Percentiles rank a stretch among this genome's conserved stretches.
These are phyloP conservation scores for Poecile atricapillus DNA, from an alignment of 2,113 vertebrate species.

Conservation along the genomic window DNA sequence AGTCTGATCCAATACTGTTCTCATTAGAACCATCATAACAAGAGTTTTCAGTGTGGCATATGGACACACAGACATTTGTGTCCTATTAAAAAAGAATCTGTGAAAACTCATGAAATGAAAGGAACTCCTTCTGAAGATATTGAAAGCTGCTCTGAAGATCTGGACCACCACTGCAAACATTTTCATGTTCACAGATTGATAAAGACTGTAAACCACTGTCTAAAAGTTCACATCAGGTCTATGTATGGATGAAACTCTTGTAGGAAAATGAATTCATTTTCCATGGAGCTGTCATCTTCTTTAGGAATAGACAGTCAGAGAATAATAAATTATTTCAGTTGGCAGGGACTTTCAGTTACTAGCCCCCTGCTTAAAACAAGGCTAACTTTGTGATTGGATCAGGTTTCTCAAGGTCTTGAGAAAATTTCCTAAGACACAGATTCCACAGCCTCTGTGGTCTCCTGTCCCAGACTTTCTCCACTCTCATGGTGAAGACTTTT, in stretches of 20 bases:
- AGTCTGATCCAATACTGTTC: not conserved
- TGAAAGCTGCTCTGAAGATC: not conserved
- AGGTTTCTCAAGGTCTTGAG: not conserved
- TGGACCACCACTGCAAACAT: not conserved
- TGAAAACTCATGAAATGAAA: not conserved
- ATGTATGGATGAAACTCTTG: not conserved
- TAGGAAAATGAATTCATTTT: not conserved
- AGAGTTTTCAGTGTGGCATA: not conserved
- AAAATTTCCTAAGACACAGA: not conserved
- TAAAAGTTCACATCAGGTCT: not conserved
- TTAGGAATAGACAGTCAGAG: not conserved
- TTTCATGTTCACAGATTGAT: not conserved
- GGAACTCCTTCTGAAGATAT: not conserved
- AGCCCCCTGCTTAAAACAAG: not conserved
- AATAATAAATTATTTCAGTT: not conserved
- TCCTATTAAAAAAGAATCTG: conserved; percentile 13
- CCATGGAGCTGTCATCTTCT: not conserved
- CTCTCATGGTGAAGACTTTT: not conserved
- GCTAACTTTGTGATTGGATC: not conserved
- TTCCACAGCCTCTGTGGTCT: not conserved
- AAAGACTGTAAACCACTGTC: not conserved
- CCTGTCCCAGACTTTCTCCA: not conserved
- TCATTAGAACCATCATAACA: not conserved
- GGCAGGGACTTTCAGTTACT: not conserved
- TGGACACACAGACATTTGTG: not conserved